These are phyloP conservation scores for Siniperca scherzeri DNA, from an alignment of 2,797 vertebrate species.

Conservation along the genomic window DNA sequence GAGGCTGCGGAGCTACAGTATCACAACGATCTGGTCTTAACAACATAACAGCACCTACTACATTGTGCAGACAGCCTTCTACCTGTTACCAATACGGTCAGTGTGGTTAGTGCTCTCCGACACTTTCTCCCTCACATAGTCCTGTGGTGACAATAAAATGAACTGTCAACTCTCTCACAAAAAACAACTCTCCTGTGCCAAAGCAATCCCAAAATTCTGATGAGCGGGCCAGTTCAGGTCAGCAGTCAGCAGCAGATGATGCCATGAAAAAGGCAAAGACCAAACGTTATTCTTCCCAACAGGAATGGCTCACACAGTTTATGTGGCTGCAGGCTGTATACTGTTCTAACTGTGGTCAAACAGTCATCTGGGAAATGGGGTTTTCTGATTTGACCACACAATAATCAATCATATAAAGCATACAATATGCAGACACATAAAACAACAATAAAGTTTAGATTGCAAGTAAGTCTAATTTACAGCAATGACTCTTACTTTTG, in stretches of 20 bases:
- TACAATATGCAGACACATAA: neutral
- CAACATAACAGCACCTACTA: constrained; percentile 15
- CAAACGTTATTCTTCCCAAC: constrained; percentile 28
- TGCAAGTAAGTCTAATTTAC: neutral
- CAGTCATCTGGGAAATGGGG: neutral
- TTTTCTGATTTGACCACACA: constrained; percentile 21
- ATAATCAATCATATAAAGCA: neutral
- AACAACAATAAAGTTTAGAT: neutral
- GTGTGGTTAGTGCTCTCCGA: constrained; percentile 26
- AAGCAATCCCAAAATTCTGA: constrained; percentile 23
- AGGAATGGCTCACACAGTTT: constrained; percentile 10
- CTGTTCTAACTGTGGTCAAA: constrained; percentile 22
- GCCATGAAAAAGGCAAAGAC: constrained; percentile 41
- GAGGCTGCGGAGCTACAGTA: constrained; percentile 1
- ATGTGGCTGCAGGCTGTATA: neutral
- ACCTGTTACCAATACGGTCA: constrained; percentile 9
- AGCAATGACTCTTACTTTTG: neutral
- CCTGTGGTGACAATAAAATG: constrained; percentile 51
- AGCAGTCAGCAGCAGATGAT: constrained; percentile 38
- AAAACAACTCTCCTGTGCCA: constrained; percentile 26
- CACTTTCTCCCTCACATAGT: constrained; percentile 8
- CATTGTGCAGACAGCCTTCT: constrained; percentile 25
- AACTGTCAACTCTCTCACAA: constrained; percentile 19
- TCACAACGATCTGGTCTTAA: constrained; percentile 6
- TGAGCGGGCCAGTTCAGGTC: constrained; percentile 42